Evolutionary conservation across 2,113 vertebrate species (phyloP).

Genomic region (Siniperca chuatsi): DNA sequence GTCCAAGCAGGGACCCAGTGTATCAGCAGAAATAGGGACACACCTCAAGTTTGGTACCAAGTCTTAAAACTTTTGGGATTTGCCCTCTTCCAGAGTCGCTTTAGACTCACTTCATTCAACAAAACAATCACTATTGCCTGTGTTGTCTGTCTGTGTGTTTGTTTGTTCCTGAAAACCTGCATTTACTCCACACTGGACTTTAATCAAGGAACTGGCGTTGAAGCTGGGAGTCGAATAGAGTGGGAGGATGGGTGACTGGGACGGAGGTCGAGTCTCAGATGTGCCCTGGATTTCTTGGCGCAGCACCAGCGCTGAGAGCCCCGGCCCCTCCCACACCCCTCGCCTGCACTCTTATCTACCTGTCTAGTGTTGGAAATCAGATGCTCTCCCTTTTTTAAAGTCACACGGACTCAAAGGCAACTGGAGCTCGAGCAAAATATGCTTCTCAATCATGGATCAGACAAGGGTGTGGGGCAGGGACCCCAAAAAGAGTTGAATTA

Average conservation of each 20-base stretch:
- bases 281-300: conserved; percentile 58
- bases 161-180: conserved; percentile 70
- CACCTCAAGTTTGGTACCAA: conserved; percentile 80
- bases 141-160: conserved; percentile 62
- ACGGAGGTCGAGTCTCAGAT: conserved; percentile 53
- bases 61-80: conserved; percentile 78
- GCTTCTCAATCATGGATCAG: conserved; percentile 75
- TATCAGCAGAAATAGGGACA: conserved; percentile 66
- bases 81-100: conserved; percentile 77
- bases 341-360: conserved; percentile 65
- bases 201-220: conserved; percentile 69
- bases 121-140: conserved; percentile 86
- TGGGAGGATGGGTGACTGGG: conserved; percentile 33
- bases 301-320: conserved; percentile 76
- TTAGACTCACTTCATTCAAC: conserved; percentile 73
- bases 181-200: conserved; percentile 81
- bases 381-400: conserved; percentile 31
- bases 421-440: conserved; percentile 68
- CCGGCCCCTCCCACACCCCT: conserved; percentile 42
- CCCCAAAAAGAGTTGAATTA: conserved; percentile 51
- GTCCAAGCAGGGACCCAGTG: conserved; percentile 48
- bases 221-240: conserved; percentile 21
- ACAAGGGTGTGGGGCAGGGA: conserved; percentile 52
- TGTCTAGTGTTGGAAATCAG: conserved; percentile 70
- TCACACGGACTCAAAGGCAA: conserved; percentile 67